These are phyloP conservation scores for Lethenteron camtschaticum DNA, from an alignment of 2,113 vertebrate genomes.

Conservation along the genomic window DNA sequence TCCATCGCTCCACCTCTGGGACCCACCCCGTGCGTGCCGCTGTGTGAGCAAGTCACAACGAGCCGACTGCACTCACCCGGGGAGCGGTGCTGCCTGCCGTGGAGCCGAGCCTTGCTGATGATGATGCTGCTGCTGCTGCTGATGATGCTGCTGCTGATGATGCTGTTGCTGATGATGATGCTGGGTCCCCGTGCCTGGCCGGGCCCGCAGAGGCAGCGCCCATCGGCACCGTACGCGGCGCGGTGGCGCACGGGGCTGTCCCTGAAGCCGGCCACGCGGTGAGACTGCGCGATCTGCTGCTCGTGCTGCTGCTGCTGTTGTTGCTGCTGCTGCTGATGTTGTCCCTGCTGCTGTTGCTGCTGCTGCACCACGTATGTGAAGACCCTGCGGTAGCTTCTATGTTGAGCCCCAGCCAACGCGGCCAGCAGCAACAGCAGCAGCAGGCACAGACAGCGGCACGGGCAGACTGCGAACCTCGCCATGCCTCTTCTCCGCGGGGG, in stretches of 20 bases:
- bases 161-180: slow-evolving; percentile 31
- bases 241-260: not conserved
- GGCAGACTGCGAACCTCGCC: slow-evolving; percentile 29
- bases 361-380: slow-evolving; percentile 49
- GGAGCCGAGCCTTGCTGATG: slow-evolving; percentile 6
- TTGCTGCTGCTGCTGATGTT: no score
- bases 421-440: not conserved
- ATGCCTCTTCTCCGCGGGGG: slow-evolving; percentile 7
- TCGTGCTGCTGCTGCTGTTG: no score
- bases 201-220: slow-evolving; percentile 10
- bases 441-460: no score
- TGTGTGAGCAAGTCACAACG: no score
- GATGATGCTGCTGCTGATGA: slow-evolving; percentile 18
- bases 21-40: no score
- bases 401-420: slow-evolving; percentile 22
- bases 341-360: slow-evolving; percentile 18
- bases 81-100: no score
- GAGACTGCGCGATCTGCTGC: not conserved
- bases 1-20: no score
- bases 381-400: slow-evolving; percentile 32
- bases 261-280: not conserved
- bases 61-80: no score
- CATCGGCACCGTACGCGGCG: not conserved
- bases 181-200: slow-evolving; percentile 36
- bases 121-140: slow-evolving; percentile 18